phyloP scores from a whole-genome alignment of 2,888 invertebrate species.

The Villa cingulata region DNA sequence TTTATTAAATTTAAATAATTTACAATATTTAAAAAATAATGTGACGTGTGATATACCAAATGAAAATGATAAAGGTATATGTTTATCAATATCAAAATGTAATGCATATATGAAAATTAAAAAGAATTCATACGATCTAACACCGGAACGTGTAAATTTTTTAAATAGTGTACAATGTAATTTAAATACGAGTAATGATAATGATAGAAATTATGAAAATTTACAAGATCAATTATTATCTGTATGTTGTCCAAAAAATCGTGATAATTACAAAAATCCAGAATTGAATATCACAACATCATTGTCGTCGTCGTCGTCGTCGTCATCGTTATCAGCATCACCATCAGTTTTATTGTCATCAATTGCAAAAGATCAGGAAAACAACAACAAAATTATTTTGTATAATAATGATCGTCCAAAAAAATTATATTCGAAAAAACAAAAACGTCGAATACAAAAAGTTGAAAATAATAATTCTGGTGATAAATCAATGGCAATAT shows the following conservation, averaged over 20 bases:
- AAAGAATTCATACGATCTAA: conserved; percentile 15
- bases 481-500: conserved; percentile 11
- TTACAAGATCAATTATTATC: neutral
- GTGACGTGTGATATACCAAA: conserved; percentile 29
- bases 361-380: no score
- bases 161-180: conserved; percentile 30
- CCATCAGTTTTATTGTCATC: neutral
- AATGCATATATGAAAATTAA: conserved; percentile 28
- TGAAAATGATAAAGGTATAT: conserved; percentile 27
- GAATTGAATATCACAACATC: conserved; percentile 19
- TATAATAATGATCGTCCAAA: no score
- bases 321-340: neutral
- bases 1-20: no score
- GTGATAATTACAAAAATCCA: conserved; percentile 26
- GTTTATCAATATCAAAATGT: conserved; percentile 24
- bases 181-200: neutral
- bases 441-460: no score
- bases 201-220: conserved; percentile 10
- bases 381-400: no score
- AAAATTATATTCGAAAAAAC: neutral
- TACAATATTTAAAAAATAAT: neutral
- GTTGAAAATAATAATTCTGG: no score
- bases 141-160: conserved; percentile 4
- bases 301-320: neutral
- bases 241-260: conserved; percentile 30